Evolutionary conservation across 35 echinoderm and acorn worm species (phyloP).

Genomic region (Ophioderma brevispina): DNA sequence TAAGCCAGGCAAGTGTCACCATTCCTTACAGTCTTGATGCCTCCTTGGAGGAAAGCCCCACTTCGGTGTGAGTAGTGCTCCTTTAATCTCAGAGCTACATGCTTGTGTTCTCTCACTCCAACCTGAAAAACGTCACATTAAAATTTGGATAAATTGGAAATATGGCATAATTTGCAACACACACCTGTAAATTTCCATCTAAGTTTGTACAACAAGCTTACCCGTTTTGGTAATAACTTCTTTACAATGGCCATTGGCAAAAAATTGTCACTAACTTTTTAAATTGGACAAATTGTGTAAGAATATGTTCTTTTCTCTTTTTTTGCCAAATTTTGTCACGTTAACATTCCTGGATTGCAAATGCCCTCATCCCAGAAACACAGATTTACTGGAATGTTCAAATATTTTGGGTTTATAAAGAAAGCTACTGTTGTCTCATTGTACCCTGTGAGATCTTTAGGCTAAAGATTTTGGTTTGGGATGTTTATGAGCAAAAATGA

Average conservation of each 20-base stretch:
- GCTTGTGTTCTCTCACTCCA: background rate
- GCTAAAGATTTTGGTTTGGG: too few species aligned
- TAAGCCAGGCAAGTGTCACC: slow-evolving; percentile 57
- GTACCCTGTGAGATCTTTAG: too few species aligned
- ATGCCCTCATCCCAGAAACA: background rate
- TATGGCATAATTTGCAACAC: too few species aligned
- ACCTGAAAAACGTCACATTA: background rate
- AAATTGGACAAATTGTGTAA: background rate
- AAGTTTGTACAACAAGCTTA: too few species aligned
- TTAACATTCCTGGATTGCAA: background rate
- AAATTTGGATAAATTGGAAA: background rate
- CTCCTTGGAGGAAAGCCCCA: slow-evolving; percentile 55
- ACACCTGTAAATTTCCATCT: too few species aligned
- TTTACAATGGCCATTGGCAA: background rate
- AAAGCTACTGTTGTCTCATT: too few species aligned
- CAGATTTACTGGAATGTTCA: too few species aligned
- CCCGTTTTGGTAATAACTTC: background rate
- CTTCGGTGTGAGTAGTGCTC: slow-evolving; percentile 69
- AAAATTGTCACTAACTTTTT: background rate
- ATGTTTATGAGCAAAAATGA: too few species aligned
- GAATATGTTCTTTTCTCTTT: background rate
- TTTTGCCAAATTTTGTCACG: background rate
- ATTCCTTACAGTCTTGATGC: slow-evolving; percentile 71
- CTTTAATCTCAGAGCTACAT: slow-evolving; percentile 4
- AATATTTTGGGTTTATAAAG: too few species aligned